A percentile compares a stretch with the other conserved stretches of the same genome.
These are phyloP conservation scores for Atrina japonica DNA, from an alignment of 2,888 invertebrate genomes.

Conservation along the genomic window DNA sequence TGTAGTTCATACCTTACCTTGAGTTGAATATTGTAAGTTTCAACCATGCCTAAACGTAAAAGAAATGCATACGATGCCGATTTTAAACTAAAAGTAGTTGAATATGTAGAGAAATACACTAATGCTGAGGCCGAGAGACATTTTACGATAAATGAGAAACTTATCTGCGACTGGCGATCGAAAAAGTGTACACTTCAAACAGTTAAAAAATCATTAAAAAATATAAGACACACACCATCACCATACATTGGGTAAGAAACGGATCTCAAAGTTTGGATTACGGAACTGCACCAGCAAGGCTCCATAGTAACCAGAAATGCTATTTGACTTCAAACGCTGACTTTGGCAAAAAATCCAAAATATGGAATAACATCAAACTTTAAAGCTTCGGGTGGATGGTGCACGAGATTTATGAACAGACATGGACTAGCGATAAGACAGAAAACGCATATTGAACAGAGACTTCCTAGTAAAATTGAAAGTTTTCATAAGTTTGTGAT, in stretches of 20 bases:
- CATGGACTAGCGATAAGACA: background rate
- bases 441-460: too few species aligned
- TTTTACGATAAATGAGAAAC: constrained; percentile 28
- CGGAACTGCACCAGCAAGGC: constrained; percentile 15
- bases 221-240: constrained; percentile 1
- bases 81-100: constrained; percentile 28
- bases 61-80: constrained; percentile 17
- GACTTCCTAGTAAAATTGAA: too few species aligned
- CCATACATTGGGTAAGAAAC: constrained; percentile 34
- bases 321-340: constrained; percentile 27
- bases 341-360: constrained; percentile 22
- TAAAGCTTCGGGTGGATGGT: constrained; percentile 31
- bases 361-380: constrained; percentile 12
- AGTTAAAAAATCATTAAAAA: background rate
- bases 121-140: constrained; percentile 26
- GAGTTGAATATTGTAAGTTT: too few species aligned
- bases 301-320: constrained; percentile 24
- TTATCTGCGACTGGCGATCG: constrained; percentile 26
- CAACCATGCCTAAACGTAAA: constrained; percentile 13
- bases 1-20: too few species aligned
- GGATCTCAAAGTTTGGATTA: constrained; percentile 33
- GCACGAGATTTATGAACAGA: background rate
- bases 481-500: too few species aligned
- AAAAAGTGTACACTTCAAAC: constrained; percentile 7
- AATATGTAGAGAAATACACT: constrained; percentile 14